phyloP scores from a whole-genome alignment of 53 echinoderm and acorn worm genomes.

The Temnopleurus reevesii region DNA sequence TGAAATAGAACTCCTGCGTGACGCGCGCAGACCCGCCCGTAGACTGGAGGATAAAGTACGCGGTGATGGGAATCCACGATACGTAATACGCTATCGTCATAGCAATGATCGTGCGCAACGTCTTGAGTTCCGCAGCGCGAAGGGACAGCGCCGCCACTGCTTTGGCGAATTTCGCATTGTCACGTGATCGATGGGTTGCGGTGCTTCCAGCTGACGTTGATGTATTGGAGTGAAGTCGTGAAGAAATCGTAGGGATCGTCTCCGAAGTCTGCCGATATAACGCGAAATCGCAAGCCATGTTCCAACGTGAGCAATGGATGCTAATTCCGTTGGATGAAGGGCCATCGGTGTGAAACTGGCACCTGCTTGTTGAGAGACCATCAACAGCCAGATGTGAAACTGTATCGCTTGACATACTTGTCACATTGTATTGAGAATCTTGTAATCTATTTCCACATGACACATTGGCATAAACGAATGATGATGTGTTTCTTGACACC shows the following conservation, averaged over 20 bases:
- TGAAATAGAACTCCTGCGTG: slow-evolving; percentile 34
- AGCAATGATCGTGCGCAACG: slow-evolving; percentile 13
- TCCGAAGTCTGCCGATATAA: neutral
- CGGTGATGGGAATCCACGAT: slow-evolving; percentile 16
- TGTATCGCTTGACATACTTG: neutral
- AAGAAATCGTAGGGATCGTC: neutral
- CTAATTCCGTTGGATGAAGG: neutral
- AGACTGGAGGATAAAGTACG: slow-evolving; percentile 27
- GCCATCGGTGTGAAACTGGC: neutral
- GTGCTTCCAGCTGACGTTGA: neutral
- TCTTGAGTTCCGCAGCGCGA: neutral
- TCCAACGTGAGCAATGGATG: neutral
- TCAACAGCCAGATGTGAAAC: neutral
- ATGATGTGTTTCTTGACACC: neutral
- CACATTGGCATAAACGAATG: neutral
- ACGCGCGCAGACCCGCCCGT: neutral
- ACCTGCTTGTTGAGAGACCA: neutral
- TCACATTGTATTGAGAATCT: neutral
- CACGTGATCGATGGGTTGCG: neutral
- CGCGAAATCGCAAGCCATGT: neutral
- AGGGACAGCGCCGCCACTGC: neutral
- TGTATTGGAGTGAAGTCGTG: slow-evolving; percentile 4
- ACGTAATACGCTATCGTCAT: slow-evolving; percentile 32
- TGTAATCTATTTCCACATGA: neutral
- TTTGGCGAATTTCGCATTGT: neutral